Evolutionary conservation across 2,797 vertebrate genomes (phyloP).

Genomic region (Onychomys arenicola): DNA sequence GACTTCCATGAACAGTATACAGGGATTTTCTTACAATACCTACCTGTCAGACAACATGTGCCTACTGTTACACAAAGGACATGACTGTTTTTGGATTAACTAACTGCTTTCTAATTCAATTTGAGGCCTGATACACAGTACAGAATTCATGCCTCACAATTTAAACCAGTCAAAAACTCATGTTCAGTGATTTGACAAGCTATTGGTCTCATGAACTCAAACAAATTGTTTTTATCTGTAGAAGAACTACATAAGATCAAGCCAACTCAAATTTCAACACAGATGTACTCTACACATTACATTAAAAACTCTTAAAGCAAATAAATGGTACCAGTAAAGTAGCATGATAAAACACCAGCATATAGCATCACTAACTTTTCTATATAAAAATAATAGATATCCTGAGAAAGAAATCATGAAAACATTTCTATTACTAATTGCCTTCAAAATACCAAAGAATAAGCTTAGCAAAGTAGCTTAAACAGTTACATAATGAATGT

Average conservation of each 20-base stretch:
- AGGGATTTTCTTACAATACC: neutral
- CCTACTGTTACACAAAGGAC: neutral
- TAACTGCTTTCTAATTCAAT: neutral
- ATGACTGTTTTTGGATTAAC: neutral
- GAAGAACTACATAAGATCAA: neutral
- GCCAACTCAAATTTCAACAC: neutral
- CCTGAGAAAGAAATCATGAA: neutral
- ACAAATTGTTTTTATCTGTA: neutral
- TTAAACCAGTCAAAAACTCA: neutral
- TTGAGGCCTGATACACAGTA: neutral
- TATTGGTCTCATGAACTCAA: neutral
- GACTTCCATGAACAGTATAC: neutral
- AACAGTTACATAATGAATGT: neutral
- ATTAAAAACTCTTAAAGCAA: neutral
- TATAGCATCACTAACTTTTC: neutral
- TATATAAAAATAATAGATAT: neutral
- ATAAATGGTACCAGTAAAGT: neutral
- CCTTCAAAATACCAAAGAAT: neutral
- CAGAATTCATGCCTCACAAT: neutral
- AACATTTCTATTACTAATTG: neutral
- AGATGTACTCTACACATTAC: neutral
- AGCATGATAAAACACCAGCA: neutral
- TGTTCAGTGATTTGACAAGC: neutral
- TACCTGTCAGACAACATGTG: neutral
- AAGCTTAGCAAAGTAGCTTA: neutral